Evolutionary conservation across 1,140 invertebrate genomes (phyloP).

Genomic region (Pantala flavescens): DNA sequence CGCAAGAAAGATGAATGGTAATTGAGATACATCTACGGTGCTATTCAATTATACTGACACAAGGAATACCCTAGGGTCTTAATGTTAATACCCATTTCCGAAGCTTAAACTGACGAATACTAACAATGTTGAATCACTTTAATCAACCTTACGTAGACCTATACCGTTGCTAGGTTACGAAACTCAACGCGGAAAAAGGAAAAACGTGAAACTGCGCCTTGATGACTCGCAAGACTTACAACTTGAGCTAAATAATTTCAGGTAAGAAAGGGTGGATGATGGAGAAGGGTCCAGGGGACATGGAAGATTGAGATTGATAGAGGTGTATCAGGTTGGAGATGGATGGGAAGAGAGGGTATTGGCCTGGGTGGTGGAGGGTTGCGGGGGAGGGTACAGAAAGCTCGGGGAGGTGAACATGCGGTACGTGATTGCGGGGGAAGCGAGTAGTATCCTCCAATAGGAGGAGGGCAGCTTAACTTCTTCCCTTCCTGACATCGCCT

Average conservation of each 20-base stretch:
- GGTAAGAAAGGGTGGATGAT: conserved; percentile 14
- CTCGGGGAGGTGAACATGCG: no score
- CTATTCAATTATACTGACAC: no score
- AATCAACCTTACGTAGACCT: no score
- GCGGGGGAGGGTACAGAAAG: neutral
- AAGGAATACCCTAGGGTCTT: no score
- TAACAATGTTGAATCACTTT: no score
- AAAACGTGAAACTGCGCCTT: no score
- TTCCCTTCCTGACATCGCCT: conserved; percentile 7
- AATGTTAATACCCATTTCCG: no score
- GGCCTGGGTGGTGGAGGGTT: neutral
- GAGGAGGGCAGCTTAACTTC: neutral
- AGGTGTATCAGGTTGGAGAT: neutral
- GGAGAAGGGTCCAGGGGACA: conserved; percentile 16
- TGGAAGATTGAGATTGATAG: conserved; percentile 13
- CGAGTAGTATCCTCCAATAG: neutral
- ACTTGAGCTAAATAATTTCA: conserved; percentile 17
- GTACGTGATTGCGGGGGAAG: neutral
- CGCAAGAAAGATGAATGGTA: no score
- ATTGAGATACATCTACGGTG: no score
- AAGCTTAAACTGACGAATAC: no score
- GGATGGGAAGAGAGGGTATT: neutral
- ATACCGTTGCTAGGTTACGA: no score
- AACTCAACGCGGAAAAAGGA: no score
- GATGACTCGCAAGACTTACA: conserved; percentile 18